Percentiles rank a stretch among this genome's conserved stretches.
Evolutionary conservation across 2,113 vertebrate genomes (phyloP).

Genomic region (Miniopterus natalensis): DNA sequence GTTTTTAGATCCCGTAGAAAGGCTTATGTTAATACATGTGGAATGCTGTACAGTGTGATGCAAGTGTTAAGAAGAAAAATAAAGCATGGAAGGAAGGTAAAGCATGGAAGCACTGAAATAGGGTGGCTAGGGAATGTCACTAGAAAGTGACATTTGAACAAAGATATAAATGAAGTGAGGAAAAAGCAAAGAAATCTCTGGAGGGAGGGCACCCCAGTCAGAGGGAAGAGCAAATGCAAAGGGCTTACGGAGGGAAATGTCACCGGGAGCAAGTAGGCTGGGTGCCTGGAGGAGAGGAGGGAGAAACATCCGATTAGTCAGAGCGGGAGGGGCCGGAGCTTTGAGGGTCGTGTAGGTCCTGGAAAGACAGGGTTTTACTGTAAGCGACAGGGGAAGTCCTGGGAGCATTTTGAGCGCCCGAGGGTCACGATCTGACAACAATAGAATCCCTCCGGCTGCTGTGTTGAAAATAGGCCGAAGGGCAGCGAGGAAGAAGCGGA

Average conservation of each 20-base stretch:
- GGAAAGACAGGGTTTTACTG: not conserved
- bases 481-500: not conserved
- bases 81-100: not conserved
- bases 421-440: not conserved
- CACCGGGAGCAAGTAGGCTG: not conserved
- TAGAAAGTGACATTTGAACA: not conserved
- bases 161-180: not conserved
- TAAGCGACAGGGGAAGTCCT: not conserved
- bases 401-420: not conserved
- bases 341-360: fast-evolving
- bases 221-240: not conserved
- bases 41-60: not conserved
- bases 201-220: not conserved
- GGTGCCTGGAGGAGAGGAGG: not conserved
- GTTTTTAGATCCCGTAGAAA: not conserved
- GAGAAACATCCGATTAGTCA: not conserved
- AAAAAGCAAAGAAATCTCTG: not conserved
- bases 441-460: not conserved
- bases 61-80: not conserved
- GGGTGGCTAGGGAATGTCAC: not conserved
- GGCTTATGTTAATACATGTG: not conserved
- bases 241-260: not conserved
- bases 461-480: not conserved
- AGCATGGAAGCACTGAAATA: not conserved
- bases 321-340: not conserved